phyloP scores from a whole-genome alignment of 2,797 vertebrate genomes.

The Nyctibius grandis region DNA sequence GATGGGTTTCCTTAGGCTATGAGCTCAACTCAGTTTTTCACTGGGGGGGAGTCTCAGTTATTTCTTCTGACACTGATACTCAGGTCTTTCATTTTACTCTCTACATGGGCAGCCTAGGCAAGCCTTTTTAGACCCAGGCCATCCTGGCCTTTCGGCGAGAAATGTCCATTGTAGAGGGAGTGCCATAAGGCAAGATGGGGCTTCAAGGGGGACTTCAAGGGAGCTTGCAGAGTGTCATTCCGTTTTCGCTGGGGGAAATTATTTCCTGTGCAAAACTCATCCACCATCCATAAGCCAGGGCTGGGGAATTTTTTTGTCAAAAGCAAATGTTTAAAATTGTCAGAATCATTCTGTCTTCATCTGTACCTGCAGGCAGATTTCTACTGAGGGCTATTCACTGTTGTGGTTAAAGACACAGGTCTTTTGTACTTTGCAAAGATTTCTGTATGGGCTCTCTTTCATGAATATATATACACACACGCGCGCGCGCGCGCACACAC shows the following conservation, averaged over 20 bases:
- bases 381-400: neutral
- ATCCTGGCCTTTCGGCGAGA: neutral
- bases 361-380: neutral
- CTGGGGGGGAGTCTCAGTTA: neutral
- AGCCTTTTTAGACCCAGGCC: neutral
- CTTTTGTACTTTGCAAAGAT: neutral
- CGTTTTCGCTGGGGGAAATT: neutral
- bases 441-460: neutral
- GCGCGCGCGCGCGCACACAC: neutral
- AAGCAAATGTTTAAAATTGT: neutral
- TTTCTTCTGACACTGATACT: neutral
- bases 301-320: neutral
- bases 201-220: neutral
- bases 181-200: neutral
- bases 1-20: neutral
- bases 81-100: neutral
- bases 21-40: neutral
- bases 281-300: neutral
- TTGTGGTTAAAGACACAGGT: neutral
- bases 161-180: neutral
- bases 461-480: neutral
- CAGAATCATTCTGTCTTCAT: neutral
- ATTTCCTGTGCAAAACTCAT: neutral
- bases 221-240: neutral
- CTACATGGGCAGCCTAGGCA: neutral